These are phyloP conservation scores for Riptortus pedestris DNA, from an alignment of 1,140 invertebrate genomes.

Conservation along the genomic window DNA sequence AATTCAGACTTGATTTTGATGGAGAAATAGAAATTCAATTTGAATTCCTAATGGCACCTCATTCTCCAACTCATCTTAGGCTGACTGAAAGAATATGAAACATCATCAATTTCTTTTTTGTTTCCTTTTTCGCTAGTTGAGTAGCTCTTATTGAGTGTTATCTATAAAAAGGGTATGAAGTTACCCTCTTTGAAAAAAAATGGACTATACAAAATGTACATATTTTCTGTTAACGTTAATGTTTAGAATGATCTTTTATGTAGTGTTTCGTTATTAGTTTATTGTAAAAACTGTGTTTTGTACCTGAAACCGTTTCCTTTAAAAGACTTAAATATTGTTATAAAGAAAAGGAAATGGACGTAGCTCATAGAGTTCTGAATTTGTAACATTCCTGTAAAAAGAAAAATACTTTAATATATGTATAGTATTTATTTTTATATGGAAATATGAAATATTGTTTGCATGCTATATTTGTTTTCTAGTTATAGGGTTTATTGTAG, in stretches of 20 bases:
- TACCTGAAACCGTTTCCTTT: slow-evolving; percentile 4
- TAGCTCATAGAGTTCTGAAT: too few species aligned
- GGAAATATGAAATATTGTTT: too few species aligned
- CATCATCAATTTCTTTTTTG: neutral
- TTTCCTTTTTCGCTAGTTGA: neutral
- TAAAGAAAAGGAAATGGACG: neutral
- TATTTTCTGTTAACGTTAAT: slow-evolving; percentile 4
- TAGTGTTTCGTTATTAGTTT: too few species aligned
- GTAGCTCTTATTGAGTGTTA: neutral
- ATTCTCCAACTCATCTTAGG: slow-evolving; percentile 53
- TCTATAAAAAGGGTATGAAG: neutral
- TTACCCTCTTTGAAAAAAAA: neutral
- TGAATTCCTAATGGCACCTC: slow-evolving; percentile 64
- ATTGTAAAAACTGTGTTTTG: too few species aligned
- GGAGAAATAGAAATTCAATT: slow-evolving; percentile 60
- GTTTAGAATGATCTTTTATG: too few species aligned
- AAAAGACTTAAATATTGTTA: neutral
- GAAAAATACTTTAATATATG: too few species aligned
- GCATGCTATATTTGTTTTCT: too few species aligned
- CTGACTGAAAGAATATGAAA: slow-evolving; percentile 41
- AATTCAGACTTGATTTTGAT: slow-evolving; percentile 55
- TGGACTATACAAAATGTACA: slow-evolving; percentile 3
- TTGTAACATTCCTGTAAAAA: too few species aligned
- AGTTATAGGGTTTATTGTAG: too few species aligned
- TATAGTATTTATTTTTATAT: too few species aligned